Evolutionary conservation across 2,797 vertebrate genomes (phyloP).

Genomic region (Lacerta agilis): DNA sequence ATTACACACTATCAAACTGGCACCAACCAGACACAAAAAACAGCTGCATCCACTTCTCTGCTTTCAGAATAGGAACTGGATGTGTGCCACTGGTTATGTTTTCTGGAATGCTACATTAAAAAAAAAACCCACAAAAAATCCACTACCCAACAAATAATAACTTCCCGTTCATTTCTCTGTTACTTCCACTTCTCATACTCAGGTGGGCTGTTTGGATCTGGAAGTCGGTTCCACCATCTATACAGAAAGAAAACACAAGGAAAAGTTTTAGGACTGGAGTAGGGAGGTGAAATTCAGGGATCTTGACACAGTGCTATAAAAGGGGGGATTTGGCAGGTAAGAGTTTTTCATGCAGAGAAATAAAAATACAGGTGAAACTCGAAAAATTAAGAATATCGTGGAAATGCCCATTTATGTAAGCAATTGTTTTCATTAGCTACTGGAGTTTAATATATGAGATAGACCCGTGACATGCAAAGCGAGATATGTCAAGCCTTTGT

Average conservation of each 20-base stretch:
- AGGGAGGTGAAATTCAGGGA: no score
- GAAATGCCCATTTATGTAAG: no score
- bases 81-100: slow-evolving; percentile 71
- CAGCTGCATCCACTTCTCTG: slow-evolving; percentile 74
- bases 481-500: no score
- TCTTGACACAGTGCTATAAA: not conserved
- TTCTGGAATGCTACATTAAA: slow-evolving; percentile 68
- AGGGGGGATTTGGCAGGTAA: not conserved
- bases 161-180: not conserved
- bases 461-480: no score
- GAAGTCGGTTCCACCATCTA: not conserved
- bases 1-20: slow-evolving; percentile 78
- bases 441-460: no score
- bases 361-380: no score
- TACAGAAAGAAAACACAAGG: not conserved
- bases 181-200: not conserved
- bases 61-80: slow-evolving; percentile 75
- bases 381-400: no score
- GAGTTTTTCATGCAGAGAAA: not conserved
- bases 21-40: slow-evolving; percentile 74
- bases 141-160: slow-evolving; percentile 18
- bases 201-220: not conserved
- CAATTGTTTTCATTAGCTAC: no score
- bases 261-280: not conserved
- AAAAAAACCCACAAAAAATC: slow-evolving; percentile 28